These are phyloP conservation scores for Ferrisia virgata DNA, from an alignment of 2,888 invertebrate genomes.

Conservation along the genomic window DNA sequence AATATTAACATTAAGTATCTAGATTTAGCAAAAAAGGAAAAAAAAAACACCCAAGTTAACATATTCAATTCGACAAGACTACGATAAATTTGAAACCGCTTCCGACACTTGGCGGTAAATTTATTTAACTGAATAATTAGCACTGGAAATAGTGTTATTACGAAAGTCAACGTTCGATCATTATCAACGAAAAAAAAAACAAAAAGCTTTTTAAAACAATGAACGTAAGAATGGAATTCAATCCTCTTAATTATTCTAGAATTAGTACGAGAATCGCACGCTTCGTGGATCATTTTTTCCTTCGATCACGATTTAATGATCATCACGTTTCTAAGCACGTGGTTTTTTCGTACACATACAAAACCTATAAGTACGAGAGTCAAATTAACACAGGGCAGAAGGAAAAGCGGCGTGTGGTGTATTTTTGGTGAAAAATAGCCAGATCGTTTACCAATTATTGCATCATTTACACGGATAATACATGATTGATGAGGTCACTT, in stretches of 20 bases:
- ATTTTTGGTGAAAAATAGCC: neutral
- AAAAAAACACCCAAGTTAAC: neutral
- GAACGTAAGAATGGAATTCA: neutral
- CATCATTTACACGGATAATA: neutral
- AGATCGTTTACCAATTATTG: neutral
- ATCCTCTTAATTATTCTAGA: neutral
- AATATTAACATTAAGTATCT: neutral
- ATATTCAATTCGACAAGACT: neutral
- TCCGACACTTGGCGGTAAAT: neutral
- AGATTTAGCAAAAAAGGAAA: too few relatives aligned
- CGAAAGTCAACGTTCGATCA: constrained; percentile 2
- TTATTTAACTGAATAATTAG: constrained; percentile 1
- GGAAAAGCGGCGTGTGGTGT: neutral
- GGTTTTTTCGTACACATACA: neutral
- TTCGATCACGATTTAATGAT: constrained; percentile 1
- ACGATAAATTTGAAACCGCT: neutral
- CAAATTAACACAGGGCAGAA: constrained; percentile 1
- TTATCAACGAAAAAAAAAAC: too few relatives aligned
- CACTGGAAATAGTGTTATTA: neutral
- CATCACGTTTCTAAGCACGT: constrained; percentile 2
- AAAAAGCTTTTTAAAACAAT: constrained; percentile 7
- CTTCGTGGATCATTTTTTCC: neutral
- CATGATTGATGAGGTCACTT: neutral
- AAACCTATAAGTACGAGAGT: neutral
- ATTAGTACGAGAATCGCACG: constrained; percentile 1